A percentile compares a stretch with the other conserved stretches of the same genome.
Evolutionary conservation across 2,113 vertebrate genomes (phyloP).

Genomic region (Scophthalmus maximus): DNA sequence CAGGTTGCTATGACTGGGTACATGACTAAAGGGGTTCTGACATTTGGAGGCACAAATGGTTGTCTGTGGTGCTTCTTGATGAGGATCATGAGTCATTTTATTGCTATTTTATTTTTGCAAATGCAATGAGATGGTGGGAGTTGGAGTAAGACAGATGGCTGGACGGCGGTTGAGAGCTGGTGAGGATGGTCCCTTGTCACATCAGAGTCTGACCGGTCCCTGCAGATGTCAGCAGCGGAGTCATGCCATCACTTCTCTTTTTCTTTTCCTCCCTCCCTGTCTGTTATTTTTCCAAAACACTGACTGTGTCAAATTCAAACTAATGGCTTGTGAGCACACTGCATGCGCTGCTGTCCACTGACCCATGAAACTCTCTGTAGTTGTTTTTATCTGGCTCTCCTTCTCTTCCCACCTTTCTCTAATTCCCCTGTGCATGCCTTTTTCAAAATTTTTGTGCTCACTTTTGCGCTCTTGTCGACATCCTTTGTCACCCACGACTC

Average conservation of each 20-base stretch:
- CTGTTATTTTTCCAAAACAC: constrained; percentile 27
- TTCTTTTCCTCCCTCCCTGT: constrained; percentile 8
- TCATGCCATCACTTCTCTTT: constrained; percentile 53
- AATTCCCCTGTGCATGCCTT: constrained; percentile 5
- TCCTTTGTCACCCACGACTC: constrained; percentile 41
- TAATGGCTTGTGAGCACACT: constrained; percentile 48
- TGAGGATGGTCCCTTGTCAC: constrained; percentile 55
- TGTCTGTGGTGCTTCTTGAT: not conserved
- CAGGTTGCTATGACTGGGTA: constrained; percentile 17
- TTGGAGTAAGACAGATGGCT: constrained; percentile 59
- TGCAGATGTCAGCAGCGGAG: constrained; percentile 57
- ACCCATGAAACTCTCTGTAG: constrained; percentile 23
- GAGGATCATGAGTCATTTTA: not conserved
- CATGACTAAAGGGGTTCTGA: constrained; percentile 31
- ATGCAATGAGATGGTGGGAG: constrained; percentile 19
- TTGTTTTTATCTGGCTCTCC: constrained; percentile 15
- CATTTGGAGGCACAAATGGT: not conserved
- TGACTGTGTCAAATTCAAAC: constrained; percentile 53
- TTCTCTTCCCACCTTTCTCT: constrained; percentile 2
- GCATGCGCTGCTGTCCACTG: not conserved
- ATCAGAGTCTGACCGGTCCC: constrained; percentile 62
- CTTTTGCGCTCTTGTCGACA: constrained; percentile 17
- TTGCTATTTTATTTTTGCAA: not conserved
- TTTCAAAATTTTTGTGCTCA: constrained; percentile 15
- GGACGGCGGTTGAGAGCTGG: constrained; percentile 60